phyloP scores from a whole-genome alignment of 2,888 invertebrate species.

The Meteorus colon region DNA sequence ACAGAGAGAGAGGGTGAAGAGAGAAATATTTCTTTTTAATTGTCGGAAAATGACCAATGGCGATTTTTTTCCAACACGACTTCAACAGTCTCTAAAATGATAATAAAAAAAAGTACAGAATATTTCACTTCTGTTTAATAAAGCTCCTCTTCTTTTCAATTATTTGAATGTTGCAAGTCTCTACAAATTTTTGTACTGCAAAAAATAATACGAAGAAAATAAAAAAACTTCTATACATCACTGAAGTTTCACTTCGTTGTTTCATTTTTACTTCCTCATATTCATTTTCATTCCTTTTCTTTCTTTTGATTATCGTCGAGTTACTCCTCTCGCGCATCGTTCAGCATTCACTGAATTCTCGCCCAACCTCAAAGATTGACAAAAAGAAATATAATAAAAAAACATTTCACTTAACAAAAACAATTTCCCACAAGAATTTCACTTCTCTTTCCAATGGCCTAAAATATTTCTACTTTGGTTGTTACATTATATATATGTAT shows the following conservation, averaged over 20 bases:
- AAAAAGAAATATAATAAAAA: background rate
- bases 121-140: no score
- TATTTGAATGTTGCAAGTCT: background rate
- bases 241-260: background rate
- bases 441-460: conserved; percentile 2
- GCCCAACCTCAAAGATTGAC: background rate
- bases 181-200: background rate
- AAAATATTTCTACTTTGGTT: conserved; percentile 11
- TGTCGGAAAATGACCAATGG: no score
- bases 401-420: background rate
- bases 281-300: background rate
- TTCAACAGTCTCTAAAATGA: no score
- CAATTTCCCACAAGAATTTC: background rate
- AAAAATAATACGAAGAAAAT: background rate
- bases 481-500: background rate
- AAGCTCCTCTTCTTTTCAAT: no score
- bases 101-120: no score
- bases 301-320: background rate
- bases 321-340: background rate
- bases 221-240: background rate
- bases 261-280: background rate
- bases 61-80: no score
- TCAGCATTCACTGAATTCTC: background rate
- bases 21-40: no score
- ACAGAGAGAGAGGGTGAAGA: no score